Base-by-base conservation (phyloP, 2,888 invertebrate species). In the Cremastobaeus sp. region DNA sequence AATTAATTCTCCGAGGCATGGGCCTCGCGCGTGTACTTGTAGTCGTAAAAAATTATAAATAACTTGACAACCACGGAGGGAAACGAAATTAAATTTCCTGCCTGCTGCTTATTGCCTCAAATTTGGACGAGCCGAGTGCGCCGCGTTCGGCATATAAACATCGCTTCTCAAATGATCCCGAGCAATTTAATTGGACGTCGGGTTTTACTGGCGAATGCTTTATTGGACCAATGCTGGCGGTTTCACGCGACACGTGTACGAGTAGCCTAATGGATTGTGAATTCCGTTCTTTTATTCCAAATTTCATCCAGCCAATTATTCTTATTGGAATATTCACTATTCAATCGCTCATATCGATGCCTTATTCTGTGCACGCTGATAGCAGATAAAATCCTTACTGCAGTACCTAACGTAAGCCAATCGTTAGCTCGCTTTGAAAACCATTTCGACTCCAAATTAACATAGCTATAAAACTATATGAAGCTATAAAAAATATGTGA, bases 61-160 rank as follows among this genome's bases (percentile, higher is more conserved):
- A 66, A 66, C 65, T 18, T 30, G 30, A 4, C 35, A 20, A 28
- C 47, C 8, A 25, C 41, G 6, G 12, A 20, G 52, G 14, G 47
- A 15, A 28, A 35, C 55, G 55, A 66, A 66, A 66, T 66, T 47
- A 48, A 66, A 66, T 66, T 66, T 66, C 66, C 66, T 66, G 55
- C 21, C 47, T 18, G 34, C 47, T 17, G 12, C 34, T 65, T 47
- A 55, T 55, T 65, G 47, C 37, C 65, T 55, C 54, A 25, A 65
- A 65, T 65, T 65, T 47, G 65, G 65, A 55, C 54, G 32, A 35
- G 21, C 41, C 50, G 47, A 35, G n/a, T 17, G 0, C 54, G n/a
- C 39, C 39, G 37, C 11, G 15, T 21, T 45, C 43, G 21, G 43
- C 32, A 20, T 12, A 60, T 18, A 47, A 60, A 60, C 37, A 28